Evolutionary conservation across 2,888 invertebrate genomes (phyloP).

Genomic region (Lordiphosa andalusiaca): DNA sequence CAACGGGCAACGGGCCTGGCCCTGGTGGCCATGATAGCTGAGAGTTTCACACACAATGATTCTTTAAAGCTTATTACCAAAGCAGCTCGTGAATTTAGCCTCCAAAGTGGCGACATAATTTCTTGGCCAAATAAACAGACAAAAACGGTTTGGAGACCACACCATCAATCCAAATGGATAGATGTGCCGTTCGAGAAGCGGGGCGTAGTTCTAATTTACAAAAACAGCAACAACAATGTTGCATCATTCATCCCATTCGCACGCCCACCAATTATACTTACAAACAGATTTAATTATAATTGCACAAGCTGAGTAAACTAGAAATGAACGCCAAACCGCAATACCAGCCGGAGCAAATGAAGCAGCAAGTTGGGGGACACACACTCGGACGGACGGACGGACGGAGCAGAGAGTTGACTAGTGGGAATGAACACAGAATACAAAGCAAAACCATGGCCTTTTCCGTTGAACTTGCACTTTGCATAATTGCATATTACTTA

Average conservation of each 20-base stretch:
- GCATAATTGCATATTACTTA: conserved; percentile 56
- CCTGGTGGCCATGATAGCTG: conserved; percentile 41
- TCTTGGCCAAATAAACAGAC: conserved; percentile 20
- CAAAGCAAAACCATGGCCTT: conserved; percentile 37
- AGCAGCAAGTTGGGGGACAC: conserved; percentile 30
- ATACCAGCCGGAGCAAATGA: conserved; percentile 46
- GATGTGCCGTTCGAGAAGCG: conserved; percentile 13
- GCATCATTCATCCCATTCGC: conserved; percentile 43
- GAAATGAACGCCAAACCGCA: conserved; percentile 41
- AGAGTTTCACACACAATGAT: conserved; percentile 54
- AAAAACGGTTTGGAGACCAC: conserved; percentile 24
- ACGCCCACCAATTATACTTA: conserved; percentile 67
- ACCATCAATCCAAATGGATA: conserved; percentile 5
- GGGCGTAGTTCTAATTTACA: conserved; percentile 58
- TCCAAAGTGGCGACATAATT: conserved; percentile 22
- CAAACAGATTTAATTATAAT: conserved; percentile 66
- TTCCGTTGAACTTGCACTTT: conserved; percentile 67
- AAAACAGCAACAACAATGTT: conserved; percentile 24
- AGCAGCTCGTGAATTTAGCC: conserved; percentile 13
- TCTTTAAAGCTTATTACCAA: conserved; percentile 45
- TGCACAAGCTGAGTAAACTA: conserved; percentile 36
- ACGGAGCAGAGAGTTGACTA: neutral
- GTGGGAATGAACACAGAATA: conserved; percentile 14
- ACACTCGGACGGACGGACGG: no score
- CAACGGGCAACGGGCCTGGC: conserved; percentile 15